Base-by-base conservation (phyloP, 1,140 invertebrate species). In the Eurosta solidaginis region DNA sequence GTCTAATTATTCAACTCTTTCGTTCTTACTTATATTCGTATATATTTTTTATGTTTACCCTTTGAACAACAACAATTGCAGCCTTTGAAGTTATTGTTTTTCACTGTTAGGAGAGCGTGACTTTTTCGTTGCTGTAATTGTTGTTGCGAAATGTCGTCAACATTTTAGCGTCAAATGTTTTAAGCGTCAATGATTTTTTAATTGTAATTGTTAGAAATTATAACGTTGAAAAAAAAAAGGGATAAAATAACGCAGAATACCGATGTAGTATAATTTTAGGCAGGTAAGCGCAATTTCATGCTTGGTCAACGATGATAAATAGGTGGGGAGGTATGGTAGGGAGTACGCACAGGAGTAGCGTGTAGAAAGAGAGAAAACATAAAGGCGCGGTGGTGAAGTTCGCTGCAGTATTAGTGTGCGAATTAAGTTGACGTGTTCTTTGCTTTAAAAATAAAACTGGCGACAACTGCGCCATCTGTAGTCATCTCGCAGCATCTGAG, bases 131-230 rank as follows among this genome's bases (percentile, higher is more conserved):
- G 33, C 29, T 40, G 33, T 68, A 68, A 2, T 68, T 68, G 33
- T 68, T 42, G 40, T 68, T 68, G 59, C 12, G n/a, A 44, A 42
- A 27, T 20, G 27, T 47, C 47, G 36, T 25, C 77, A 40, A 29
- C 33, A 68, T 40, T 33, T 68, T 33, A 40, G 33, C 33, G 59
- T 33, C 59, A 40, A 68, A 68, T 68, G 59, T 68, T 68, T 68
- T 68, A 80, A 80, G 84, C 84, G 82, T 85, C 84, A 85, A 85
- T 85, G 84, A 84, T 81, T 85, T 85, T 84, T 85, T 79, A 85
- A 85, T 85, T 85, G 84, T 85, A 85, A 85, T 85, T 85, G 81
- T 74, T 74, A 68, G 59, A 68, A 68, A 68, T 68, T 68, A 68
- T 40, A 68, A 40, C 33, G 17, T n/a, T n/a, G n/a, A n/a, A n/a